A percentile compares a stretch with the other conserved stretches of the same genome.
phyloP scores from a whole-genome alignment of 2,888 invertebrate species.

The Noctua pronuba region DNA sequence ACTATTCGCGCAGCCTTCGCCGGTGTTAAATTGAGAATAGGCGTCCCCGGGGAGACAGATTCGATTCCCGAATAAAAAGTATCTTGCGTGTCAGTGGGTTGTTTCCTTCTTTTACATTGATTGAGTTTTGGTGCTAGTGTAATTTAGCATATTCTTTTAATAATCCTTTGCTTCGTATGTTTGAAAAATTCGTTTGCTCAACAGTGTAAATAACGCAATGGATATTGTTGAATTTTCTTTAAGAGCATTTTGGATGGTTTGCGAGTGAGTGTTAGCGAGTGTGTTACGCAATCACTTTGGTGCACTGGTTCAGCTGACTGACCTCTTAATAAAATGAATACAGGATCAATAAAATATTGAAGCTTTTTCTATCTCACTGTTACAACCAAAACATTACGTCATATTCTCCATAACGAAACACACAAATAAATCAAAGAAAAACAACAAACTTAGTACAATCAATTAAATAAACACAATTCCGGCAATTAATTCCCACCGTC shows the following conservation, averaged over 20 bases:
- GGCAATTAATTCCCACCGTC: constrained; percentile 61
- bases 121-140: constrained; percentile 26
- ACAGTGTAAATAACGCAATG: not conserved
- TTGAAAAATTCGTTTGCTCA: not conserved
- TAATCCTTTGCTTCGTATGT: not conserved
- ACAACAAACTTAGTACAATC: constrained; percentile 57
- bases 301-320: too few relatives aligned
- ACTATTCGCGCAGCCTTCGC: constrained; percentile 25
- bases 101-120: constrained; percentile 36
- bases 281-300: not conserved
- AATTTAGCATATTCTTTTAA: constrained; percentile 9
- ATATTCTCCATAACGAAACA: not conserved
- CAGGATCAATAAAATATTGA: not conserved
- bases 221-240: not conserved
- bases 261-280: not conserved
- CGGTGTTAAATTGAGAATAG: constrained; percentile 61
- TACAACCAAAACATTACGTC: not conserved
- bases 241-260: not conserved
- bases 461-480: constrained; percentile 64
- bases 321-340: not conserved
- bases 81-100: constrained; percentile 34
- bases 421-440: constrained; percentile 53
- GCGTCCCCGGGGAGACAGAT: constrained; percentile 49
- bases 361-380: not conserved
- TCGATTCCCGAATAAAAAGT: constrained; percentile 62